Conservation (phyloP, 1,140 invertebrate genomes). For the Drosophila pruinosa region DNA sequence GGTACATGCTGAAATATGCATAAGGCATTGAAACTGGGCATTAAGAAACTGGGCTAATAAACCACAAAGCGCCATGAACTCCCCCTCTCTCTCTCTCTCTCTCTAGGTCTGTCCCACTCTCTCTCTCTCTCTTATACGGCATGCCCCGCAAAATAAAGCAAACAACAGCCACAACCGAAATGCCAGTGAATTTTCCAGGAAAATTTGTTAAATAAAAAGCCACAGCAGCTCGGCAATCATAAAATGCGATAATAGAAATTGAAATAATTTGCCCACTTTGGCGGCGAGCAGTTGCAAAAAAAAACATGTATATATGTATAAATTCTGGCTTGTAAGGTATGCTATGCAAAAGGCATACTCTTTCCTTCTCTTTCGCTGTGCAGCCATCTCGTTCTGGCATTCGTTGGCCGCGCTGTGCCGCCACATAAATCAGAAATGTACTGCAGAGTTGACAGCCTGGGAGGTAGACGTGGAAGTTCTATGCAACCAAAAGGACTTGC, state of each 20-base stretch:
- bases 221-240: slow-evolving; percentile 50
- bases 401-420: slow-evolving; percentile 23
- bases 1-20: slow-evolving; percentile 23
- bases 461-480: slow-evolving; percentile 3
- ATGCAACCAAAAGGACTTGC: slow-evolving; percentile 34
- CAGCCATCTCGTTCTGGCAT: neutral
- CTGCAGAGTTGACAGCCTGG: slow-evolving; percentile 62
- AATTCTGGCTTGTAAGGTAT: slow-evolving; percentile 39
- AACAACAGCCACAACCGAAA: slow-evolving; percentile 31
- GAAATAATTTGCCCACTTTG: slow-evolving; percentile 79
- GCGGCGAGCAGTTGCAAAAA: slow-evolving; percentile 17
- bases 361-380: neutral
- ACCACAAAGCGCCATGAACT: slow-evolving; percentile 54
- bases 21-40: slow-evolving; percentile 17
- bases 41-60: slow-evolving; percentile 67
- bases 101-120: neutral
- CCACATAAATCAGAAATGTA: slow-evolving; percentile 75
- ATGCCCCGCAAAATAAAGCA: slow-evolving; percentile 4
- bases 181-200: slow-evolving; percentile 37
- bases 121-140: neutral
- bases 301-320: slow-evolving; percentile 18
- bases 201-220: slow-evolving; percentile 55
- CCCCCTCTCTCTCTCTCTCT: neutral
- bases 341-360: slow-evolving; percentile 10
- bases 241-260: slow-evolving; percentile 80